These are phyloP conservation scores for Desmodus rotundus DNA, from an alignment of 2,113 vertebrate genomes.

Conservation along the genomic window DNA sequence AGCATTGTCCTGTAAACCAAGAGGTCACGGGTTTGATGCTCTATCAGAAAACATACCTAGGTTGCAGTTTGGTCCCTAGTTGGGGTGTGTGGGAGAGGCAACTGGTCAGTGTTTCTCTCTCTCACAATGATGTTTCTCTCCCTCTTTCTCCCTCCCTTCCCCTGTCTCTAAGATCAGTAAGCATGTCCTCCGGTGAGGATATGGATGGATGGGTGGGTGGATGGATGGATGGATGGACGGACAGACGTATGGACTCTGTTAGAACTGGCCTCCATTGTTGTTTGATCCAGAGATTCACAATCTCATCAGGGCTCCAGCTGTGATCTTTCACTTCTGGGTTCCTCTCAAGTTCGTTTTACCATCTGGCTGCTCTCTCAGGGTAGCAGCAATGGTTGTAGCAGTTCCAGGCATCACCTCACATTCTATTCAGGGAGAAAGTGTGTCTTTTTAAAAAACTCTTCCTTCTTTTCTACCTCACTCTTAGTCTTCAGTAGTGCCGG, in stretches of 20 bases:
- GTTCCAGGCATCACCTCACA: not conserved
- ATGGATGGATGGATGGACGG: no score
- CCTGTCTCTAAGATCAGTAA: no score
- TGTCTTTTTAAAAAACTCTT: not conserved
- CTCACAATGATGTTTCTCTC: no score
- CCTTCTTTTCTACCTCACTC: not conserved
- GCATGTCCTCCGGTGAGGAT: no score
- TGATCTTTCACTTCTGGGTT: not conserved
- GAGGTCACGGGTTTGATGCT: no score
- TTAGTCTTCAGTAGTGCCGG: not conserved
- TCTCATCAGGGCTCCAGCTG: not conserved
- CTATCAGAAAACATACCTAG: no score
- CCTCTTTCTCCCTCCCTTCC: no score
- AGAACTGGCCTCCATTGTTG: not conserved
- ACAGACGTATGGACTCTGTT: not conserved
- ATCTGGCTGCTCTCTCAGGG: not conserved
- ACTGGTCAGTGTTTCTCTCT: no score
- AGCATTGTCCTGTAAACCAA: no score
- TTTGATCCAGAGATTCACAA: not conserved
- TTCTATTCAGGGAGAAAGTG: not conserved
- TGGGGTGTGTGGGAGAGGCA: no score
- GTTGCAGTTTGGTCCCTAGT: no score
- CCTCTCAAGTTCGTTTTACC: not conserved
- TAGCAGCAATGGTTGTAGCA: not conserved
- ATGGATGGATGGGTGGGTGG: no score